Evolutionary conservation across 2,797 vertebrate genomes (phyloP), one percentile per base, ranked within the genome.

Genomic region (Alcedo quadribrachys): DNA sequence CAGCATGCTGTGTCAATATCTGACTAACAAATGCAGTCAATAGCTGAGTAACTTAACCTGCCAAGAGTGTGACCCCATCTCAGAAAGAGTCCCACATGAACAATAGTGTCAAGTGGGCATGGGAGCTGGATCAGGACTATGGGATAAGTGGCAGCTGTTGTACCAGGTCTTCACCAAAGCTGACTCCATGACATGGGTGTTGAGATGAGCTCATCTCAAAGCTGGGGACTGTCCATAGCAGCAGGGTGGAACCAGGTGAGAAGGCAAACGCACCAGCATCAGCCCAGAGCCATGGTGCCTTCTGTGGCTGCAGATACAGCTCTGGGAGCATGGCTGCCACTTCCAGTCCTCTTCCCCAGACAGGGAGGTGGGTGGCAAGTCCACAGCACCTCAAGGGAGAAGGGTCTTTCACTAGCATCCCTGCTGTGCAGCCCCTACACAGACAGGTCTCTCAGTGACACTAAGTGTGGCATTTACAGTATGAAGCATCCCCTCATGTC

Each of bases 1-100:
- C 58, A 68, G n/a, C 15, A 21, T 33, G 18, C n/a, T 80, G 53
- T 63, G 77, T 90, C 68, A 62, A 66, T 77, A 67, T 43, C 77
- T 85, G 83, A 80, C 83, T 89, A 91, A 87, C 40, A 76, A 85
- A 30, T n/a, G 13, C 7, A 86, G 33, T 81, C 73, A 43, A 63
- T 70, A 69, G 15, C 74, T 88, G 62, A 81, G 77, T 40, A 88
- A 78, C 24, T 63, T 60, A 71, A 48, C 61, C 53, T 46, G 48
- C 55, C 0, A 3, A 24, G 53, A 86, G 28, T 1, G 0, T 54
- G 43, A 48, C 42, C 51, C 32, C 79, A 13, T 37, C 74, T 32
- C 12, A 32, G 48, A 18, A 40, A 33, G 45, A 0, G 9, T 65
- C 28, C 66, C 46, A n/a, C 35, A 16, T 0, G 2, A 67, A 6